Conservation (phyloP, 1,140 invertebrate genomes). For the Trichonephila clavata region DNA sequence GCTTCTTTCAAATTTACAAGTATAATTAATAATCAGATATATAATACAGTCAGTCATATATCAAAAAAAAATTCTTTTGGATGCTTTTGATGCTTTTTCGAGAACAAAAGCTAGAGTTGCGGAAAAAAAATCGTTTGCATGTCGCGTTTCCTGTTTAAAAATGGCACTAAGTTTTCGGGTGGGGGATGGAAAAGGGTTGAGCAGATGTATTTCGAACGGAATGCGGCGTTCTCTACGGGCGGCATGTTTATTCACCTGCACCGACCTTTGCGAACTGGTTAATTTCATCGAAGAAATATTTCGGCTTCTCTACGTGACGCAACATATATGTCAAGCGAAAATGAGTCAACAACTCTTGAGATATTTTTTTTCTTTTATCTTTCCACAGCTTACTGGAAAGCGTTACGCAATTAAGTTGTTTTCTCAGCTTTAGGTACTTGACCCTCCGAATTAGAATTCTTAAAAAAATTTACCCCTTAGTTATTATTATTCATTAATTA, state of each 20-base stretch:
- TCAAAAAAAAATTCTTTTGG: too few species aligned
- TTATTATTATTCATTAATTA: too few species aligned
- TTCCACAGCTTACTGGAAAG: neutral
- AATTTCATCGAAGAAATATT: slow-evolving; percentile 51
- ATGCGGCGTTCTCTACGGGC: slow-evolving; percentile 57
- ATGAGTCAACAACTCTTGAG: slow-evolving; percentile 39
- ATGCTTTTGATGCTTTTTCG: neutral
- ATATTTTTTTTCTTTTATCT: neutral
- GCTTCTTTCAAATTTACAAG: too few species aligned
- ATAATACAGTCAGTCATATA: too few species aligned
- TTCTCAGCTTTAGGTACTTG: neutral
- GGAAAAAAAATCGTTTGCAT: neutral
- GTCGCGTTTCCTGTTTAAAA: neutral
- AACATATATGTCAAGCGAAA: slow-evolving; percentile 50
- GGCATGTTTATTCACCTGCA: slow-evolving; percentile 55
- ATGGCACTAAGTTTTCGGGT: neutral
- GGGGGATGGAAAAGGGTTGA: neutral
- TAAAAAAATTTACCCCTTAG: neutral
- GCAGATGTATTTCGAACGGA: neutral
- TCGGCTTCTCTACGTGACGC: slow-evolving; percentile 19
- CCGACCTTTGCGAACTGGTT: slow-evolving; percentile 60
- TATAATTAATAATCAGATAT: too few species aligned
- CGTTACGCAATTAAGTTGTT: slow-evolving; percentile 28
- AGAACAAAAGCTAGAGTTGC: neutral
- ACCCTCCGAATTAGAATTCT: neutral